Evolutionary conservation across 2,888 invertebrate genomes (phyloP).

Genomic region (Ophion slaviceki): DNA sequence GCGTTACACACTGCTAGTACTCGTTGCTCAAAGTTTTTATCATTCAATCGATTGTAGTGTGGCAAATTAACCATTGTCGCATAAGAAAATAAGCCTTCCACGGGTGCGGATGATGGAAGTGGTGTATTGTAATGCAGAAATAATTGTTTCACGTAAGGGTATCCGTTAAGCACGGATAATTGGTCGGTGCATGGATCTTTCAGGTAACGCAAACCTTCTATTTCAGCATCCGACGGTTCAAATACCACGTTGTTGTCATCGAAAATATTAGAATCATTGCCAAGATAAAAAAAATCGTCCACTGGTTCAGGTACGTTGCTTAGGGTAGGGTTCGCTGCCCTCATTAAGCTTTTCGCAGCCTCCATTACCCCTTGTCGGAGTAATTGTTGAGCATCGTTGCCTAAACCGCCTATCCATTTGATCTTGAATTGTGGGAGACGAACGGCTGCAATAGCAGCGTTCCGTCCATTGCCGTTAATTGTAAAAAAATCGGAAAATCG

Average conservation of each 20-base stretch:
- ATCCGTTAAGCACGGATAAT: conserved; percentile 22
- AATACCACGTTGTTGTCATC: conserved; percentile 16
- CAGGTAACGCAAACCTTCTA: conserved; percentile 29
- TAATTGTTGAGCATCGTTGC: conserved; percentile 19
- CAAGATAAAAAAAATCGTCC: conserved; percentile 25
- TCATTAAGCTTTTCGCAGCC: conserved; percentile 25
- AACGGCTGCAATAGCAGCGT: conserved; percentile 48
- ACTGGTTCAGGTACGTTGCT: conserved; percentile 9
- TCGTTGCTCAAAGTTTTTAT: conserved; percentile 42
- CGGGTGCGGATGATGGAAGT: conserved; percentile 47
- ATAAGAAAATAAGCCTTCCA: conserved; percentile 47
- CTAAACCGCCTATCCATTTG: conserved; percentile 31
- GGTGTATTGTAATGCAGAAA: conserved; percentile 45
- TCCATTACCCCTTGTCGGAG: conserved; percentile 18
- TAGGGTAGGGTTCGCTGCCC: conserved; percentile 14
- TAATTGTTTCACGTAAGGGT: conserved; percentile 32
- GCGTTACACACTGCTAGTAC: conserved; percentile 42
- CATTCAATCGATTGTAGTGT: conserved; percentile 43
- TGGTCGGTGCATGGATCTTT: conserved; percentile 34
- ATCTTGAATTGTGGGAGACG: conserved; percentile 34
- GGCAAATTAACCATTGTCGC: conserved; percentile 50
- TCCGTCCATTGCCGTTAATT: conserved; percentile 32
- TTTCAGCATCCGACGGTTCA: conserved; percentile 41
- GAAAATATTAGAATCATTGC: conserved; percentile 26
- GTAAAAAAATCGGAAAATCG: conserved; percentile 43